Conservation (phyloP, 53 echinoderm and acorn worm genomes). For the Crossaster papposus region DNA sequence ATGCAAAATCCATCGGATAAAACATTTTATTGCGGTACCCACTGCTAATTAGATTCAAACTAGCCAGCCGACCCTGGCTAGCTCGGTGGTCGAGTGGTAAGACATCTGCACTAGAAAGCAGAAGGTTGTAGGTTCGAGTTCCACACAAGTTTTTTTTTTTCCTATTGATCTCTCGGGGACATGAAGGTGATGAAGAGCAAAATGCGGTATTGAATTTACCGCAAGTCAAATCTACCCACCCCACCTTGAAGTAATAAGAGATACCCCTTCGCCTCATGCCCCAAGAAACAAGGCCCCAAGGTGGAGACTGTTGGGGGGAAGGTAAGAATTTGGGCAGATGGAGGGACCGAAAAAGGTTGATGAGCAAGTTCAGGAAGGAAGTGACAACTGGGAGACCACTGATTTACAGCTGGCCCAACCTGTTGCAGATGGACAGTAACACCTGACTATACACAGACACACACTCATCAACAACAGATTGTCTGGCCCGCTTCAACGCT, state of each 20-base stretch:
- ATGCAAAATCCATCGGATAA: too few relatives aligned
- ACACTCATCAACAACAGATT: not conserved
- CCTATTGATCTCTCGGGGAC: too few relatives aligned
- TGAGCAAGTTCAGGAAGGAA: conserved; percentile 54
- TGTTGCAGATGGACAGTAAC: conserved; percentile 31
- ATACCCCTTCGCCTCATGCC: not conserved
- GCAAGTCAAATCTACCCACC: not conserved
- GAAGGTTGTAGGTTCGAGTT: too few relatives aligned
- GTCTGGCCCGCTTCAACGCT: not conserved
- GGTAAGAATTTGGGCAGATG: not conserved
- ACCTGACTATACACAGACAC: conserved; percentile 31
- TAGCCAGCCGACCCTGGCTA: too few relatives aligned
- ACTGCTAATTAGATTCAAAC: too few relatives aligned
- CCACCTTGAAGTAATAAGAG: not conserved
- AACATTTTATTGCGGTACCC: too few relatives aligned
- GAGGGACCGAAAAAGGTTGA: not conserved
- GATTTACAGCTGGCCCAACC: conserved; percentile 49
- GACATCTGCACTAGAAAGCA: too few relatives aligned
- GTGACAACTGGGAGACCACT: conserved; percentile 31
- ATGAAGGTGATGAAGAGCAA: too few relatives aligned
- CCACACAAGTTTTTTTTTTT: too few relatives aligned
- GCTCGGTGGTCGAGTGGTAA: too few relatives aligned
- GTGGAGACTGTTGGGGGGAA: not conserved
- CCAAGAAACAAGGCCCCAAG: not conserved
- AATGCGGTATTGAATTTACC: too few relatives aligned